Evolutionary conservation across 2,888 invertebrate genomes (phyloP), one percentile per base, ranked within the genome.

Genomic region (Mesoligia furuncula): DNA sequence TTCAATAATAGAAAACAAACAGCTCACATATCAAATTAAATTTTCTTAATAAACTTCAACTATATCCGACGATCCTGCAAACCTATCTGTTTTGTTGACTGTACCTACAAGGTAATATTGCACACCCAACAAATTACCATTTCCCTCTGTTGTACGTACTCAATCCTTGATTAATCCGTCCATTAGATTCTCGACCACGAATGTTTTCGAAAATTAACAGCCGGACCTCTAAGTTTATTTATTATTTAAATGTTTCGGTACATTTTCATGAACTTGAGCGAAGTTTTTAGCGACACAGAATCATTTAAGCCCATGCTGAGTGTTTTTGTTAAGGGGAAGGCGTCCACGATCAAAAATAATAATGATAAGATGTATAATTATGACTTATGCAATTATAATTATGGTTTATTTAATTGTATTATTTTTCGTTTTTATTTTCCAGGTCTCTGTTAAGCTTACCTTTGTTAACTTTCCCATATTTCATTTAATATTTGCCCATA

Each of bases 281-380:
- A 88, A 89, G 89, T 90, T 90, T 89, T 90, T 85, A 87, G 84
- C 81, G 83, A 87, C 87, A 87, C 88, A 88, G 89, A 89, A 90
- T 87, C 88, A 86, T 88, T 90, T 89, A 89, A 90, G 88, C 87
- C 78, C 57, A 68, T 80, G 77, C 75, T 88, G 78, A 91, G 91
- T 89, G 90, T 89, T 90, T 89, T 81, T 77, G 65, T 90, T 89
- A 91, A 91, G 89, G 87, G 45, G 73, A 72, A 79, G 87, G 2
- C 13, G 2, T 15, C 17, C 39, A n/a, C 13, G 1, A 45, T 1
- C 7, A 0, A 61, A 51, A 54, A 27, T 48, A 45, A 74, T 51
- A 31, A 57, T 31, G 24, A 51, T 27, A 27, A 59, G 13, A n/a
- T 54, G 57, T 42, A 42, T 9, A 42, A 3, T 42, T 13, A 13